Base-by-base conservation (phyloP, 2,113 vertebrate genomes). In the Ceuthmochares aereus region DNA sequence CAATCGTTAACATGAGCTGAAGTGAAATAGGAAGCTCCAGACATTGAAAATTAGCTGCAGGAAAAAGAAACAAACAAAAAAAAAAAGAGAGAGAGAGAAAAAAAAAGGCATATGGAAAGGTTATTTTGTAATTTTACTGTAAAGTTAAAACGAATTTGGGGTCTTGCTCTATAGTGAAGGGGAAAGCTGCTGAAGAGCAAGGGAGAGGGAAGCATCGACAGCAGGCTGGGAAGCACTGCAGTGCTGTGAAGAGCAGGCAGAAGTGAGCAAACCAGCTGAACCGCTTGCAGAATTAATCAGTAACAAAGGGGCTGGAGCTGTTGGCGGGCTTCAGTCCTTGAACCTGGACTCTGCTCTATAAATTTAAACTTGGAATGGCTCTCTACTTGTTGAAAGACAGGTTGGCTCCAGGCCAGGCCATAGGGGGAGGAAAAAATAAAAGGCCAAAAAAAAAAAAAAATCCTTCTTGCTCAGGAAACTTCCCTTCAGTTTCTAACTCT, bases 271-370 rank as follows among this genome's bases (percentile, higher is more conserved):
- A 97, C 97, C 93, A 95, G 97, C 93, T 95, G 92, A 97, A 97
- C 97, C 17, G 79, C 96, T 97, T 75, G 96, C 95, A 96, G 95
- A 96, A 97, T 96, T 97, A 97, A 97, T 98, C 95, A 97, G 97
- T 97, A 98, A 97, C 97, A 97, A 97, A 97, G 96, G 96, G 90
- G 93, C 87, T 87, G 89, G 96, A 96, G 83, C 94, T 95, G 91
- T 93, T 97, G 75, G 97, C 96, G 90, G 97, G 94, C 96, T 98
- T 94, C 97, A 96, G 98, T 96, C 98, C 98, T 98, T 98, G 98
- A 98, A 98, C 98, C 97, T 98, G 97, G 97, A 98, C 98, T 97
- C 97, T 95, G 98, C 97, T 97, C 97, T 98, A 98, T 98, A 98
- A 98, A 97, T 98, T 98, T 98, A 97, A 88, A 75, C 96, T 94